Evolutionary conservation across 2,888 invertebrate species (phyloP).

Genomic region (Acanthosepion lycidas): DNA sequence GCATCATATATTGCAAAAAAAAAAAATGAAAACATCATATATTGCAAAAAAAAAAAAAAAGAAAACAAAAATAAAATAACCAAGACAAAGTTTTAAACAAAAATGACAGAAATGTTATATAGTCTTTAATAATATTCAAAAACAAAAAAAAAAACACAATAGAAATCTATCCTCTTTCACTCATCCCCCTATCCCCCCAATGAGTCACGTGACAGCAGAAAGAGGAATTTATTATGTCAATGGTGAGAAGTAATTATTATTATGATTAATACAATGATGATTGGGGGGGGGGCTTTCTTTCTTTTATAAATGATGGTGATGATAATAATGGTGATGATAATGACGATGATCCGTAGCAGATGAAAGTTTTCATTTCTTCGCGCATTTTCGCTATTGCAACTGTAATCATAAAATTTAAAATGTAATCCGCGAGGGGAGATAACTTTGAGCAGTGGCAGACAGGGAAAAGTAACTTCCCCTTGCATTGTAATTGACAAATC

Average conservation of each 20-base stretch:
- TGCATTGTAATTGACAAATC: conserved; percentile 33
- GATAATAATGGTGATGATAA: not conserved
- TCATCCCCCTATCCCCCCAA: not conserved
- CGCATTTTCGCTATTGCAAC: conserved; percentile 16
- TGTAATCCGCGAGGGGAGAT: conserved; percentile 22
- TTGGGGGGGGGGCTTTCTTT: not conserved
- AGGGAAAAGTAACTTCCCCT: not conserved
- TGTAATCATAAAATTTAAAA: conserved; percentile 17
- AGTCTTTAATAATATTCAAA: not conserved
- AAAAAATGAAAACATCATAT: not conserved
- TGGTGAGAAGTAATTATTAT: not conserved
- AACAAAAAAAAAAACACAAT: not conserved
- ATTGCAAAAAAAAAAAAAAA: not conserved
- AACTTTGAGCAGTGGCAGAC: conserved; percentile 33
- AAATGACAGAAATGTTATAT: not conserved
- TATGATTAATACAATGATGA: not conserved
- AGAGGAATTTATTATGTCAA: not conserved
- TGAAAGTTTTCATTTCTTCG: not conserved
- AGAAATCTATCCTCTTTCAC: conserved; percentile 8
- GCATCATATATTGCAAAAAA: conserved; percentile 17
- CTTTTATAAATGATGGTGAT: not conserved
- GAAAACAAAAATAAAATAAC: not conserved
- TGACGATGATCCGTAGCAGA: not conserved
- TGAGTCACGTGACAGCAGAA: not conserved
- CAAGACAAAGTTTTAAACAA: not conserved